A percentile compares a stretch with the other conserved stretches of the same genome.
These are phyloP conservation scores for Agapostemon virescens DNA, from an alignment of 2,888 invertebrate species.

Conservation along the genomic window DNA sequence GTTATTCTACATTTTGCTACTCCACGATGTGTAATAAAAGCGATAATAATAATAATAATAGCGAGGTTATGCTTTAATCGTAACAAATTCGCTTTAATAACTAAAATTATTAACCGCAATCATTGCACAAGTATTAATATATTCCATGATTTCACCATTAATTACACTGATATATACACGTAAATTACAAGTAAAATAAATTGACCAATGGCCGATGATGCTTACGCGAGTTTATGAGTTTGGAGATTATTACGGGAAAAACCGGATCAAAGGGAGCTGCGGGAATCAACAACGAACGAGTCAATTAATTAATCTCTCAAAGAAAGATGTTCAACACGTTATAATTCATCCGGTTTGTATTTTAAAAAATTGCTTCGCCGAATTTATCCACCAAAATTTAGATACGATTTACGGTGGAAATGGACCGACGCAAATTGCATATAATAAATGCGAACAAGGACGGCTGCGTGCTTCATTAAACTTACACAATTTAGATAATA, in stretches of 20 bases:
- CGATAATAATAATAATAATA: background rate
- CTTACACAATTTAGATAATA: background rate
- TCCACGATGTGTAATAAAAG: background rate
- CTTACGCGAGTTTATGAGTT: background rate
- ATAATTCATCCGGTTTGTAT: background rate
- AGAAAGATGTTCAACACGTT: background rate
- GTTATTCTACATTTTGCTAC: background rate
- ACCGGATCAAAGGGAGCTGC: background rate
- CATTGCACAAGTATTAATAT: background rate
- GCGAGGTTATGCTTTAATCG: background rate
- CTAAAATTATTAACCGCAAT: background rate
- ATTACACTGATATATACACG: background rate
- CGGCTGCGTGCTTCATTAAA: background rate
- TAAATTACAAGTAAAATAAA: background rate
- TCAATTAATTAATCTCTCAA: background rate
- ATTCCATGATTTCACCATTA: background rate
- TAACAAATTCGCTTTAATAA: conserved; percentile 3
- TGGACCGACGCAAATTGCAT: background rate
- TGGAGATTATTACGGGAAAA: background rate
- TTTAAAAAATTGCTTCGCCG: background rate
- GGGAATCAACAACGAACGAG: background rate
- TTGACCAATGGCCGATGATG: background rate
- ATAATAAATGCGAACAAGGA: background rate
- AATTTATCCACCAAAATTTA: background rate
- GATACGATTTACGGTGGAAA: background rate